Evolutionary conservation across 2,888 invertebrate genomes (phyloP), one percentile per base, ranked within the genome.

Genomic region (Spicauda simplicius): DNA sequence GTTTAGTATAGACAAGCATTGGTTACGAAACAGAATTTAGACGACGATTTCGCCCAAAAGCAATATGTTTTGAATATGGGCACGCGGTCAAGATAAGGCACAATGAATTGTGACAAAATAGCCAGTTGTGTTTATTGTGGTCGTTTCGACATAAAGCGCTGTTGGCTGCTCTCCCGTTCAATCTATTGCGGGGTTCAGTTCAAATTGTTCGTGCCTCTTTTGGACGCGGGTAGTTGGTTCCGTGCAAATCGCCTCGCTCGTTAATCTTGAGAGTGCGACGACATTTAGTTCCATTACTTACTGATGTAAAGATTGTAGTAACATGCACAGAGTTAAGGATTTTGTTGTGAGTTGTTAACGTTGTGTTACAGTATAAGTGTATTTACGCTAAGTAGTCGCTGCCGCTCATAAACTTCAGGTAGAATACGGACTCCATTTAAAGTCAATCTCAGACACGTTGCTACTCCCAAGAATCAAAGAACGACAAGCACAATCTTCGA

Each of bases 91-190:
- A 77, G 79, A 78, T 80, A 80, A 78, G 76, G 70, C 73, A 72
- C 74, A 77, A 76, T 80, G 77, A 80, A 79, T 80, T 77, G 78
- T 78, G 76, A 76, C 77, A 75, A 76, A 78, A 78, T 77, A 76
- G 77, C 73, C 74, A 71, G 73, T 74, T 69, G 74, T 76, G 77
- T 79, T 79, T 80, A 79, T 79, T 75, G 76, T 76, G 74, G 65
- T 70, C 73, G 75, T 72, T 73, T 60, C 20, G 55, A 60, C 60
- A 55, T 60, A 60, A 60, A 25, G 5, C 25, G 25, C 25, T 25
- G 3, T 25, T 25, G 25, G 25, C 25, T 25, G 25, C 5, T 25
- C 25, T 25, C 25, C 25, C 25, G 25, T 25, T 25, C 25, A 25
- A 25, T 25, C 25, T 25, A 25, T 25, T 25, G 25, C 25, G 25